These are phyloP conservation scores for Porphyrio hochstetteri DNA, from an alignment of 2,113 vertebrate species.

Conservation along the genomic window DNA sequence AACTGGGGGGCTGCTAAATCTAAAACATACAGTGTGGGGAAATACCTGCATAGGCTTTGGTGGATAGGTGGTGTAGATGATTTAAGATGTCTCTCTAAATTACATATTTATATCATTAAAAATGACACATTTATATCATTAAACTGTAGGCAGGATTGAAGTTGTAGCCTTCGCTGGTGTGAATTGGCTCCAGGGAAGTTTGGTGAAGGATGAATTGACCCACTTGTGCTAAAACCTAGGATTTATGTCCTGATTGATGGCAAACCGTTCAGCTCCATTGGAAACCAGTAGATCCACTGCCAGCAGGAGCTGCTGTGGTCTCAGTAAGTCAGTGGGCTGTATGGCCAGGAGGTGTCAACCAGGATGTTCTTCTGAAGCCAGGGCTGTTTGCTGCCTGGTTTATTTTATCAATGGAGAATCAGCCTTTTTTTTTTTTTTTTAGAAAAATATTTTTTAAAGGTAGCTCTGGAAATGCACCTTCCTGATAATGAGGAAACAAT, in stretches of 20 bases:
- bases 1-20: neutral
- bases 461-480: neutral
- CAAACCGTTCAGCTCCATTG: neutral
- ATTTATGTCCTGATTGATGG: neutral
- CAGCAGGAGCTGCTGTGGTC: neutral
- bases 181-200: neutral
- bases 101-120: neutral
- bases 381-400: neutral
- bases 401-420: neutral
- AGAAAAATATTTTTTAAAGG: neutral
- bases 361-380: neutral
- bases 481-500: neutral
- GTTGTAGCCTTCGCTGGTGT: fast-evolving
- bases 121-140: neutral
- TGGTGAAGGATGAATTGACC: neutral
- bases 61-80: neutral
- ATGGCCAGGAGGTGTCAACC: fast-evolving
- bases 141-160: neutral
- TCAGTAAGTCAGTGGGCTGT: neutral
- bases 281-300: fast-evolving
- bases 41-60: neutral
- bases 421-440: too few relatives aligned
- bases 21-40: neutral
- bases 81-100: neutral
- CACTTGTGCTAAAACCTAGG: neutral